Evolutionary conservation across 2,797 vertebrate genomes (phyloP), one percentile per base, ranked within the genome.

Genomic region (Tapera naevia): DNA sequence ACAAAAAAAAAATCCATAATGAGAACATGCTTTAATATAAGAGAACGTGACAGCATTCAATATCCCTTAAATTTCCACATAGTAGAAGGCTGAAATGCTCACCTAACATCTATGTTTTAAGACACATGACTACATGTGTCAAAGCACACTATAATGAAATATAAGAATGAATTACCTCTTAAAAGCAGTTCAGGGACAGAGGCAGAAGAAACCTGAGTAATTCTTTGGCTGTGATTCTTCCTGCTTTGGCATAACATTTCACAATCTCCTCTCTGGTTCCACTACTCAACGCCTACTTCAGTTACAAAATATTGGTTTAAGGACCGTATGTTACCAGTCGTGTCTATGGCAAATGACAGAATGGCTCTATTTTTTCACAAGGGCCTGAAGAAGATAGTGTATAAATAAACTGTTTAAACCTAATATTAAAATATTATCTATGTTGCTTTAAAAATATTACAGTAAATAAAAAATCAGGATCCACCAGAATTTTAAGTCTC

Each of bases 1-100:
- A 48, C 0, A 0, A 39, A 61, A 50, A 50, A n/a, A 57, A 35
- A n/a, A 8, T 19, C 2, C 17, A 45, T 14, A 9, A 60, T 3
- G 16, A 10, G 3, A 57, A 3, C 4, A 45, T 53, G 7, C 4
- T 83, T 70, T 80, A 86, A 80, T 80, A 61, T 35, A 65, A 45
- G 35, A 76, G 10, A 23, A 37, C 4, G 28, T 45, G 50, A 24
- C 45, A 35, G 9, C 13, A 57, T 74, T 65, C 13, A 46, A 5
- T 70, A 70, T 37, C 15, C 2, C 23, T 69, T 80, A 50, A 61
- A 90, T 80, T 65, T 76, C 37, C 3, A 72, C 6, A 2, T 2
- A 6, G 13, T 7, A 53, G 60, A 28, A 66, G 15, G 23, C 10
- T 50, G 33, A 88, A 65, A 48, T 61, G 82, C 76, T 60, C 9